Evolutionary conservation across 2,888 invertebrate genomes (phyloP).

Genomic region (Mythimna vitellina): DNA sequence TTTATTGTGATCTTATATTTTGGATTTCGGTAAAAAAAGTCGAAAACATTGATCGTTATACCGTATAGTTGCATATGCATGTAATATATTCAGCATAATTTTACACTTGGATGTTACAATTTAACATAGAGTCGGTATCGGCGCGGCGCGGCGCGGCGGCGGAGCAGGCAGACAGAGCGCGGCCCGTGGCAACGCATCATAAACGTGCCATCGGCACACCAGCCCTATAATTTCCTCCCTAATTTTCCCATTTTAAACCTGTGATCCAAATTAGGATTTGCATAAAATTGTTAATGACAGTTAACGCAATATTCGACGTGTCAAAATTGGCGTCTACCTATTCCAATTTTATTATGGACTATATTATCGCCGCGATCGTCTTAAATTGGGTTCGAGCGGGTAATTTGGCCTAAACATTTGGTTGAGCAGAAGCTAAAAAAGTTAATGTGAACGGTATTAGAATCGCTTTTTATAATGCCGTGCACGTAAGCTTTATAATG

Average conservation of each 20-base stretch:
- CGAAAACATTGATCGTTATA: slow-evolving; percentile 49
- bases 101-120: slow-evolving; percentile 65
- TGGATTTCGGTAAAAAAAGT: slow-evolving; percentile 27
- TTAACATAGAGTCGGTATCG: slow-evolving; percentile 59
- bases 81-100: slow-evolving; percentile 64
- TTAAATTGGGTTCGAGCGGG: slow-evolving; percentile 73
- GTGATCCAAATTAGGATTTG: slow-evolving; percentile 87
- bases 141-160: slow-evolving; percentile 50
- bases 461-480: slow-evolving; percentile 66
- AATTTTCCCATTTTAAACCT: slow-evolving; percentile 85
- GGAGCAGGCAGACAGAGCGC: slow-evolving; percentile 63
- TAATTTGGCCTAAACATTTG: slow-evolving; percentile 75
- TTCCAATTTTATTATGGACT: slow-evolving; percentile 76
- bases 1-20: slow-evolving; percentile 16
- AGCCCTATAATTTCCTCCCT: slow-evolving; percentile 86
- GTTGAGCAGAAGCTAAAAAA: slow-evolving; percentile 75
- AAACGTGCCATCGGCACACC: slow-evolving; percentile 82
- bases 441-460: slow-evolving; percentile 71
- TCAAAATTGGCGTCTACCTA: slow-evolving; percentile 82
- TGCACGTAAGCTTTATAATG: slow-evolving; percentile 65
- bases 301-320: slow-evolving; percentile 83
- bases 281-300: slow-evolving; percentile 88
- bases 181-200: slow-evolving; percentile 76
- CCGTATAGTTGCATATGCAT: slow-evolving; percentile 32
- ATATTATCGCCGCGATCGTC: slow-evolving; percentile 76